Base-by-base conservation (phyloP, 1,140 invertebrate genomes). In the Rhopalosiphum maidis region DNA sequence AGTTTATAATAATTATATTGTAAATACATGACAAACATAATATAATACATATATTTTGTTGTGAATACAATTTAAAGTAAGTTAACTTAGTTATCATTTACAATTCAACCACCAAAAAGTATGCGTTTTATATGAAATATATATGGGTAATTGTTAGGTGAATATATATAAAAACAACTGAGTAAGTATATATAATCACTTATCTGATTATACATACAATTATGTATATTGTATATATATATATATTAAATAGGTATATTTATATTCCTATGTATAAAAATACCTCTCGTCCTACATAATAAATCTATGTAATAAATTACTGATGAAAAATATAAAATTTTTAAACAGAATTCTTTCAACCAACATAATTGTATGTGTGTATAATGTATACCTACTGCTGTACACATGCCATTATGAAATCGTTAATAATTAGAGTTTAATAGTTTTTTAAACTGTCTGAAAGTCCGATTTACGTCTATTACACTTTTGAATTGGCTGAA, bases 321-420 rank as follows among this genome's bases (percentile, higher is more conserved):
- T 87, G n/a, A 48, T 87, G 30, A 87, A 48, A 51, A 87, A n/a
- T 87, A 43, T 46, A 30, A 11, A 87, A 48, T 87, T 46, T 87
- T 48, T 87, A 6, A 48, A 23, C 25, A 6, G 25, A 48, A 48
- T 86, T 86, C 9, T n/a, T 86, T 46, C 83, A 3, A 46, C 8
- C 6, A 15, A 48, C 0, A 77, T 18, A n/a, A 77, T 77, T 2
- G 18, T 68, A 77, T n/a, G 30, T 77, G n/a, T n/a, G 15, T n/a
- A 77, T 9, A n/a, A 30, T 77, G 15, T 35, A 37, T 35, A 82
- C 4, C 18, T 85, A 85, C 23, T 25, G 22, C 25, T 25, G 1
- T 8, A 55, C 54, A 9, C 54, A 55, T 25, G 0, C 15, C 15
- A 48, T 37, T 0, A 55, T 55, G 25, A 55, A 55, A 55, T 55